phyloP scores from a whole-genome alignment of 23 tunicate genomes.

The Halocynthia roretzi region DNA sequence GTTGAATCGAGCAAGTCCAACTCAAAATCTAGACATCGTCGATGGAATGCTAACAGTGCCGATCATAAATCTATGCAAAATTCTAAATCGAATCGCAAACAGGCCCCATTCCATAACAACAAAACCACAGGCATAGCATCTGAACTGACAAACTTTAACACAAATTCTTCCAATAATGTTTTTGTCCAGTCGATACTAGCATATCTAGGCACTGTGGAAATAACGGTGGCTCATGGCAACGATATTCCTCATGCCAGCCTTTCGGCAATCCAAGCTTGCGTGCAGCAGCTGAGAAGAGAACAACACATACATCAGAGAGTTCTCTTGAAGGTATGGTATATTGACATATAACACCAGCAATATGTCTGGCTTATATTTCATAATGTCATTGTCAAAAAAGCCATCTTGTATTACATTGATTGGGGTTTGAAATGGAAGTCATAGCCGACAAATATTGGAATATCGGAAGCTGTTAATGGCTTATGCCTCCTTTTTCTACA shows the following conservation, averaged over 20 bases:
- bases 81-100: neutral
- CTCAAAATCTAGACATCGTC: neutral
- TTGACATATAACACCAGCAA: too few species aligned
- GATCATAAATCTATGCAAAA: neutral
- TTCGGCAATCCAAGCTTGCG: constrained; percentile 36
- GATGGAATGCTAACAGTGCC: constrained; percentile 1
- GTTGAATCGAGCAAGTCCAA: constrained; percentile 1
- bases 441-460: too few species aligned
- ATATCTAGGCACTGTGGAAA: constrained; percentile 64
- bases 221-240: constrained; percentile 1
- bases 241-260: constrained; percentile 29
- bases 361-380: too few species aligned
- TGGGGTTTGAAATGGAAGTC: too few species aligned
- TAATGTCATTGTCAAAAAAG: too few species aligned
- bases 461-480: too few species aligned
- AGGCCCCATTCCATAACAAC: neutral
- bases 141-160: neutral
- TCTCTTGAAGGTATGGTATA: constrained; percentile 33
- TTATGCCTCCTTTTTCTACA: too few species aligned
- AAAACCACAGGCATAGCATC: neutral
- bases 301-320: constrained; percentile 84
- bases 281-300: constrained; percentile 53
- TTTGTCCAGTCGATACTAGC: constrained; percentile 57
- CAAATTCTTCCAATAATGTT: constrained; percentile 19
- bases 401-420: too few species aligned